Base-by-base conservation (phyloP, 2,797 vertebrate species). In the Sitta carolinensis region DNA sequence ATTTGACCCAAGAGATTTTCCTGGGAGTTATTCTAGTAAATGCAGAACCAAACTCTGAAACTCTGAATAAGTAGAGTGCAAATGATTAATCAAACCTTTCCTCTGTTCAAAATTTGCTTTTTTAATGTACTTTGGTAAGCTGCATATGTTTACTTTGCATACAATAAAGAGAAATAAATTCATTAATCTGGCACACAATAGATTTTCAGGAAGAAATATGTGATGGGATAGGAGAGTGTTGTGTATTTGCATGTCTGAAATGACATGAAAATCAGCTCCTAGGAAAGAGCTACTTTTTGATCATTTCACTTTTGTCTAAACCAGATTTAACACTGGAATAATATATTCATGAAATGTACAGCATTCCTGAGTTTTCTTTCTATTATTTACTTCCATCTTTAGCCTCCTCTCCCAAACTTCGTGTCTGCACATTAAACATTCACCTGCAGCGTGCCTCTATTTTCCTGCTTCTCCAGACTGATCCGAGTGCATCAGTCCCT, bases 401-500 rank as follows among this genome's bases (percentile, higher is more conserved):
- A 66, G 29, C 64, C 20, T 86, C 30, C 8, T 2, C 11, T 63
- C 15, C 47, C 48, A 21, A 5, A 47, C 84, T 55, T 73, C 74
- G 29, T 18, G 74, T 66, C 42, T 68, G 27, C 63, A 42, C 62
- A 43, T 57, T 62, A 73, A 93, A 84, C 30, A 54, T 9, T 58
- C 81, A 89, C 93, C 93, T 81, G 77, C 95, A 94, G 67, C 18
- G 26, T 50, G 78, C 13, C 66, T 81, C 91, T 77, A n/a, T 91
- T 95, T 87, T 93, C 87, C 81, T 95, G 85, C 89, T 59, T 40
- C 68, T 76, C 34, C 82, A 63, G 69, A 76, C 89, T 25, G 95
- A 91, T 90, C 73, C 93, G 96, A 98, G 95, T 54, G 83, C 86
- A 64, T 97, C 95, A 76, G 93, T 97, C 96, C 91, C 90, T 79